These are phyloP conservation scores for Rhegmatorhina hoffmannsi DNA, from an alignment of 2,113 vertebrate species.

Conservation along the genomic window DNA sequence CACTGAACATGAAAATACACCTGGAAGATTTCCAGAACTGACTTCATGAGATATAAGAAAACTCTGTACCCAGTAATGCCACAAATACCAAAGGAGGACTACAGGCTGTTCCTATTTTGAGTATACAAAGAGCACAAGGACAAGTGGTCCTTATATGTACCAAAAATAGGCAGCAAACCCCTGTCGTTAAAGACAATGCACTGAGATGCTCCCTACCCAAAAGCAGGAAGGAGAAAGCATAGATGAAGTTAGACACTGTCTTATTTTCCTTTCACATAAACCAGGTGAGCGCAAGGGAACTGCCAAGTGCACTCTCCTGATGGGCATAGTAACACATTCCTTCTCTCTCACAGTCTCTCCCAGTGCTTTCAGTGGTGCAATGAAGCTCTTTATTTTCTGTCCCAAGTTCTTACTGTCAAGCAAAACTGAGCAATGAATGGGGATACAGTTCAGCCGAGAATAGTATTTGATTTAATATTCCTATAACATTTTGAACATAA, in stretches of 20 bases:
- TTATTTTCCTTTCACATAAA: not conserved
- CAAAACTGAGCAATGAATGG: constrained; percentile 19
- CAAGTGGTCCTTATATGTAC: not conserved
- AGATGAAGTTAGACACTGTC: not conserved
- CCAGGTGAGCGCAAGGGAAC: not conserved
- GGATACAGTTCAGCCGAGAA: constrained; percentile 36
- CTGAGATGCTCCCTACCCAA: not conserved
- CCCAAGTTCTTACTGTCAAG: constrained; percentile 30
- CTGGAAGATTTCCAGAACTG: not conserved
- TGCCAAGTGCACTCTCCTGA: not conserved
- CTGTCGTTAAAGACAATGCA: not conserved
- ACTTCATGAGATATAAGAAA: not conserved
- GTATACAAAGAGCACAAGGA: not conserved
- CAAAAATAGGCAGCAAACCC: not conserved
- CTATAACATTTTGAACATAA: constrained; percentile 37
- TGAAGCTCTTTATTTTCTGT: constrained; percentile 28
- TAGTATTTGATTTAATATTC: constrained; percentile 51
- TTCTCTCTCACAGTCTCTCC: not conserved
- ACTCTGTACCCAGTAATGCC: not conserved
- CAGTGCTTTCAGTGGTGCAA: not conserved
- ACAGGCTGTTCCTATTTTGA: not conserved
- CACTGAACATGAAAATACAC: not conserved
- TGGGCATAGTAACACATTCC: not conserved
- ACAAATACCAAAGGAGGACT: not conserved
- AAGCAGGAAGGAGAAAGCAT: not conserved